These are phyloP conservation scores for Paramormyrops kingsleyae DNA, from an alignment of 2,113 vertebrate species.

Conservation along the genomic window DNA sequence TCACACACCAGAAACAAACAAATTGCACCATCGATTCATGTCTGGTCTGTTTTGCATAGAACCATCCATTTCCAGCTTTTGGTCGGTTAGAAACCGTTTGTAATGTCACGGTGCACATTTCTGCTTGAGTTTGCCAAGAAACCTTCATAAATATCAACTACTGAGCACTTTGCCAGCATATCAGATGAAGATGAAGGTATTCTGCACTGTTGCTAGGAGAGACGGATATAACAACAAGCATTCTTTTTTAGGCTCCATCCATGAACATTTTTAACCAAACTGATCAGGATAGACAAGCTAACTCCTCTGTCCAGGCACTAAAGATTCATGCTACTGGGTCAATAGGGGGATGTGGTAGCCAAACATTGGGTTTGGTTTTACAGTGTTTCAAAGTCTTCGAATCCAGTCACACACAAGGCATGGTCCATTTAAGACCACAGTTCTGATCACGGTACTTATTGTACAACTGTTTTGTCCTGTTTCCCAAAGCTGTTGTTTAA, in stretches of 20 bases:
- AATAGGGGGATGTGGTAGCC: background rate
- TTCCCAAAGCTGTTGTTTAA: background rate
- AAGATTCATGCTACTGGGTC: background rate
- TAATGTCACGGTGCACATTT: background rate
- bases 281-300: background rate
- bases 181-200: background rate
- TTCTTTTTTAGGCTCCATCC: background rate
- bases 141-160: background rate
- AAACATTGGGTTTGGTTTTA: background rate
- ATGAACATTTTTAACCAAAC: background rate
- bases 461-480: background rate
- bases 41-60: constrained; percentile 2
- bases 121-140: constrained; percentile 18
- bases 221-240: background rate
- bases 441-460: background rate
- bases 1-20: background rate
- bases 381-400: background rate
- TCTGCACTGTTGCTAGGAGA: background rate
- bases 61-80: constrained; percentile 17
- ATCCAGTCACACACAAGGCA: background rate
- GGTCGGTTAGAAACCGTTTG: constrained; percentile 9
- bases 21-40: background rate
- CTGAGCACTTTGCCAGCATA: background rate
- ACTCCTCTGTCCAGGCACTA: background rate
- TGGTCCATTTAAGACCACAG: background rate